These are phyloP conservation scores for Benitochromis conjunctus DNA, from an alignment of 2,113 vertebrate genomes.

Conservation along the genomic window DNA sequence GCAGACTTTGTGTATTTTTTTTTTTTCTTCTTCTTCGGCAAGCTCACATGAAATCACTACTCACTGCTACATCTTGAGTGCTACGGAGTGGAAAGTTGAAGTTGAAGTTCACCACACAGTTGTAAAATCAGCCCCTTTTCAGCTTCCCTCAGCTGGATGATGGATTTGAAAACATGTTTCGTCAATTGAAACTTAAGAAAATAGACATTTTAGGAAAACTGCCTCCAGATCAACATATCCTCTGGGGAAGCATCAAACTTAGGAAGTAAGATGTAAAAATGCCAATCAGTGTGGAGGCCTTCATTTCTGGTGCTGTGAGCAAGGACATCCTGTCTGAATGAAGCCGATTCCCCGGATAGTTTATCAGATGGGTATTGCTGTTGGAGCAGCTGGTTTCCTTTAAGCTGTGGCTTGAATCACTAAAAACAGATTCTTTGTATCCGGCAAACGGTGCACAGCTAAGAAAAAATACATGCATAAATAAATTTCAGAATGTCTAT, in stretches of 20 bases:
- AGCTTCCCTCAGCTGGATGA: background rate
- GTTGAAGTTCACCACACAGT: slow-evolving; percentile 9
- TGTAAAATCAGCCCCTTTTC: background rate
- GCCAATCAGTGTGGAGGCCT: background rate
- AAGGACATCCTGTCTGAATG: background rate
- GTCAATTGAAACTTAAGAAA: background rate
- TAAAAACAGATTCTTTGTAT: background rate
- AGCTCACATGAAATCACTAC: slow-evolving; percentile 29
- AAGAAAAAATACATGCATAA: background rate
- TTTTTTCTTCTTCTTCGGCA: background rate
- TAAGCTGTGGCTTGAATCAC: background rate
- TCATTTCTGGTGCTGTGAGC: background rate
- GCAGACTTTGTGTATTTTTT: background rate
- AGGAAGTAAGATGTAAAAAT: slow-evolving; percentile 5
- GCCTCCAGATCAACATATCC: background rate
- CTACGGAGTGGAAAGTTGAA: slow-evolving; percentile 19
- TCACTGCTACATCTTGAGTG: slow-evolving; percentile 10
- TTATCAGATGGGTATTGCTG: background rate
- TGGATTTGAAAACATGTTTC: background rate
- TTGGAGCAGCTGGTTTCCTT: background rate
- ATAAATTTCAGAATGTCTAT: background rate
- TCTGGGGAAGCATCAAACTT: background rate
- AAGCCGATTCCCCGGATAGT: background rate
- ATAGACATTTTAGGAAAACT: background rate
- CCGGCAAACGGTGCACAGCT: background rate